These are phyloP conservation scores for Drosophila lacicola DNA, from an alignment of 2,888 invertebrate genomes.

Conservation along the genomic window DNA sequence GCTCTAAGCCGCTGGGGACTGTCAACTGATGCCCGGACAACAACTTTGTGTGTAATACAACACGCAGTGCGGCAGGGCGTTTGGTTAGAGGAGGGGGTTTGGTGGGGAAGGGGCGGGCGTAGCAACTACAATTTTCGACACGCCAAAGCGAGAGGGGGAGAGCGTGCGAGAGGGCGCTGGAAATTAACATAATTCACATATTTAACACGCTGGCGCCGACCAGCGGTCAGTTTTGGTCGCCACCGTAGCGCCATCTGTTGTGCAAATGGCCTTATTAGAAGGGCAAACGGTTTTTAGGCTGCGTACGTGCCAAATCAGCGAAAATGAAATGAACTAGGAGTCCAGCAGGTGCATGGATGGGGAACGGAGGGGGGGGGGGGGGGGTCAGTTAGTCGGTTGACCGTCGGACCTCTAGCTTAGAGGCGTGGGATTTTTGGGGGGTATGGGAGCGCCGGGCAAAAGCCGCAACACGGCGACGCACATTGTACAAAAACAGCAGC, in stretches of 20 bases:
- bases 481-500: conserved; percentile 48
- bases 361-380: not conserved
- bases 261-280: conserved; percentile 58
- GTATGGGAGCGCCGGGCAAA: not conserved
- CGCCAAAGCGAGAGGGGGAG: conserved; percentile 30
- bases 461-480: conserved; percentile 24
- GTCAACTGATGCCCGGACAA: conserved; percentile 48
- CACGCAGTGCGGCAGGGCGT: conserved; percentile 42
- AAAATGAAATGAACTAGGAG: conserved; percentile 33
- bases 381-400: not conserved
- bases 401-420: not conserved
- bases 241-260: conserved; percentile 59
- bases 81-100: not conserved
- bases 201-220: conserved; percentile 69
- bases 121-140: conserved; percentile 62
- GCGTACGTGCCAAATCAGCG: conserved; percentile 73
- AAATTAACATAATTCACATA: conserved; percentile 75
- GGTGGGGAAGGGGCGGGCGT: not conserved
- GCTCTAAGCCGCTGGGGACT: conserved; percentile 47
- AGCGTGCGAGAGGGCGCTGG: not conserved
- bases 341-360: not conserved
- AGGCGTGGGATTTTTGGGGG: not conserved
- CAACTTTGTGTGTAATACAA: conserved; percentile 74
- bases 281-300: conserved; percentile 44
- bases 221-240: conserved; percentile 45